Evolutionary conservation across 2,113 vertebrate genomes (phyloP).

Genomic region (Nansenia antarctica): DNA sequence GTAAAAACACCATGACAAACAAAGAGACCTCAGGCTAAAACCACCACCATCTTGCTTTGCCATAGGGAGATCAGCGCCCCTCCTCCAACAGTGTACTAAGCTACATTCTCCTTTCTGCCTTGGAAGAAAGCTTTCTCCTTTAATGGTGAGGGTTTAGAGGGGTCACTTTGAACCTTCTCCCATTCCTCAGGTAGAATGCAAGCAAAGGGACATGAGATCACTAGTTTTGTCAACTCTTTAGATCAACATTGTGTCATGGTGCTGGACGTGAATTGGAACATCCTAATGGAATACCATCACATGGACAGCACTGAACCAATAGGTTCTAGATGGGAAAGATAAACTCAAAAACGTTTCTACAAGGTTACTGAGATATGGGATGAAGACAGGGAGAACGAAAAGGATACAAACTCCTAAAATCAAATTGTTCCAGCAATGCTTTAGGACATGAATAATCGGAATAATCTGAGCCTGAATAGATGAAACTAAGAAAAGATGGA

Average conservation of each 20-base stretch:
- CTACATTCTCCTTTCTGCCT: constrained; percentile 31
- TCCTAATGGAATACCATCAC: constrained; percentile 7
- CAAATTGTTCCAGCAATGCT: not conserved
- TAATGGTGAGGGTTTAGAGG: constrained; percentile 33
- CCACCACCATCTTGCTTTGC: constrained; percentile 18
- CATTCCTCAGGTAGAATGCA: constrained; percentile 43
- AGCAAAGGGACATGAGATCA: constrained; percentile 57
- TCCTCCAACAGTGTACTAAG: constrained; percentile 11
- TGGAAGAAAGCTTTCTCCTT: constrained; percentile 23
- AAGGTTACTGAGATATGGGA: too few relatives aligned
- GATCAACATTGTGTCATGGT: constrained; percentile 31
- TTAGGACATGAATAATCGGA: not conserved
- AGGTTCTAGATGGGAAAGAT: too few relatives aligned
- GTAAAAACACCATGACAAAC: constrained; percentile 52
- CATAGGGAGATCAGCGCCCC: not conserved
- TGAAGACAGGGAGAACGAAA: too few relatives aligned
- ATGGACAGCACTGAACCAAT: not conserved
- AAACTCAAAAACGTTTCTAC: too few relatives aligned
- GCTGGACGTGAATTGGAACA: constrained; percentile 50
- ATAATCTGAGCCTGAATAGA: not conserved
- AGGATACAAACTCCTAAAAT: not conserved
- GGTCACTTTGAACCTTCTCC: constrained; percentile 19
- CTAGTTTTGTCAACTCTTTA: constrained; percentile 55
- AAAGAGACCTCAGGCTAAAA: constrained; percentile 35
- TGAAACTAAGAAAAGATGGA: not conserved